These are phyloP conservation scores for Erethizon dorsatum DNA, from an alignment of 2,797 vertebrate genomes.

Conservation along the genomic window DNA sequence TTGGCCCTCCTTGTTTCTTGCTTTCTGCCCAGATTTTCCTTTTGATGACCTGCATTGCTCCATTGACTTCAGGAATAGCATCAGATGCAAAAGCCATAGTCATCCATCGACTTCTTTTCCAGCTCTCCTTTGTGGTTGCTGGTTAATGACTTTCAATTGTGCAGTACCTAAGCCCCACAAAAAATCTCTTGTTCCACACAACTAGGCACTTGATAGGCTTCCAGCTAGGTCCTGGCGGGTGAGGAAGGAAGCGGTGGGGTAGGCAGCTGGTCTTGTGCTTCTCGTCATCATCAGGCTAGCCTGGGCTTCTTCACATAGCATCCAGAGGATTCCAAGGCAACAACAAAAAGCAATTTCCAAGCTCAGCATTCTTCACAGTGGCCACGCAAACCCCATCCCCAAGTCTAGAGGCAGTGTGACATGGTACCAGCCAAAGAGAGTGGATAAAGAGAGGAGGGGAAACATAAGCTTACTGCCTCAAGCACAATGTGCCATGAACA, in stretches of 20 bases:
- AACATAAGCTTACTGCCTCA: neutral
- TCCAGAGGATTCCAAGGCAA: neutral
- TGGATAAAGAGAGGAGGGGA: neutral
- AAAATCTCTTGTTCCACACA: neutral
- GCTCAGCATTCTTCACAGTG: neutral
- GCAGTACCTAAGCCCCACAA: neutral
- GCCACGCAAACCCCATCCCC: neutral
- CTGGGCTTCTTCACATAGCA: constrained; percentile 19
- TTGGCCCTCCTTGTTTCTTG: neutral
- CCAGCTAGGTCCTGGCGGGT: neutral
- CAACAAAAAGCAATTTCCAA: neutral
- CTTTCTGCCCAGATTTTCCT: neutral
- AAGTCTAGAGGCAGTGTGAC: neutral
- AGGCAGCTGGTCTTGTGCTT: neutral
- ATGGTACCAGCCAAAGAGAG: neutral
- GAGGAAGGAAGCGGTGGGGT: neutral
- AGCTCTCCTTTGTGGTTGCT: constrained; percentile 13
- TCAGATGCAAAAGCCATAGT: neutral
- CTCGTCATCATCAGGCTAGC: neutral
- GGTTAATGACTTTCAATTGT: constrained; percentile 4
- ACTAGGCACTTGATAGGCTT: neutral
- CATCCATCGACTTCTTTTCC: neutral
- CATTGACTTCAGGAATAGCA: neutral
- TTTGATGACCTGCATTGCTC: neutral
- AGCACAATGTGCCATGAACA: neutral